phyloP scores from a whole-genome alignment of 2,888 invertebrate species.

The Empis stercorea region DNA sequence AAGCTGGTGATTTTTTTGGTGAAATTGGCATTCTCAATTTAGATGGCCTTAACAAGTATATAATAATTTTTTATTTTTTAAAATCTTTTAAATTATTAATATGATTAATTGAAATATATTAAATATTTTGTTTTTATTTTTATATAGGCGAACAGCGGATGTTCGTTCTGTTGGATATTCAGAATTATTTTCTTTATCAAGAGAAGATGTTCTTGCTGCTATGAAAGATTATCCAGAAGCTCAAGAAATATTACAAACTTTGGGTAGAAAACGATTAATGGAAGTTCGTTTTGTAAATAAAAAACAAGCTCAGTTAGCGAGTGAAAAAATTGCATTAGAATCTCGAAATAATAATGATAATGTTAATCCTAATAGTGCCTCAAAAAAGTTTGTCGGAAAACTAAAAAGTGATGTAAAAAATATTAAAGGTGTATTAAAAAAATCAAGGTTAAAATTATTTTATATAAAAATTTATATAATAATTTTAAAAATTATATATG shows the following conservation, averaged over 20 bases:
- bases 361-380: slow-evolving; percentile 49
- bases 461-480: too few species aligned
- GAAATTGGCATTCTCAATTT: slow-evolving; percentile 94
- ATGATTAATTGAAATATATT: too few species aligned
- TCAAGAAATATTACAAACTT: slow-evolving; percentile 80
- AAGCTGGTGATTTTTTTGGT: slow-evolving; percentile 94
- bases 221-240: slow-evolving; percentile 98
- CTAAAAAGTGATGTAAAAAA: slow-evolving; percentile 73
- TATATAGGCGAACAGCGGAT: slow-evolving; percentile 86
- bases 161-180: slow-evolving; percentile 93
- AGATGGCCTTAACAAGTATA: slow-evolving; percentile 87
- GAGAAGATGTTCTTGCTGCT: slow-evolving; percentile 86
- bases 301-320: slow-evolving; percentile 31
- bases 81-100: too few species aligned
- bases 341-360: slow-evolving; percentile 16
- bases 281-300: slow-evolving; percentile 58
- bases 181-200: slow-evolving; percentile 82
- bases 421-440: slow-evolving; percentile 45
- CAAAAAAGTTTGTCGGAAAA: slow-evolving; percentile 70
- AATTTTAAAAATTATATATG: too few species aligned
- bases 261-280: slow-evolving; percentile 74
- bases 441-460: too few species aligned
- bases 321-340: slow-evolving; percentile 28
- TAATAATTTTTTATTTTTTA: not conserved
- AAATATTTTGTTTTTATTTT: not conserved